phyloP scores from a whole-genome alignment of 2,888 invertebrate genomes.

The Caenorhabditis sp. region DNA sequence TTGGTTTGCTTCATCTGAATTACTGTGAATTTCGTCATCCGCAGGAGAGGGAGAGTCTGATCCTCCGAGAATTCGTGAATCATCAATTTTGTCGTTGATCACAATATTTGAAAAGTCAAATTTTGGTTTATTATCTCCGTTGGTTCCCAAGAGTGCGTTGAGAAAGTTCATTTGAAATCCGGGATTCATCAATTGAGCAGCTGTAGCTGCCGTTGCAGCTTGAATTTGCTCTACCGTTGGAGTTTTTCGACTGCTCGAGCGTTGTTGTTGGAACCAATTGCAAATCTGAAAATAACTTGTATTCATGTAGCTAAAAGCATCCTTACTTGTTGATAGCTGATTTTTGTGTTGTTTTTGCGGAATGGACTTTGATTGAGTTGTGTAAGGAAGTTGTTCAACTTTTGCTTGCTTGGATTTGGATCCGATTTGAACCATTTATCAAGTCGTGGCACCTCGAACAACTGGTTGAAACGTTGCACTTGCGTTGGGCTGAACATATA shows the following conservation, averaged over 20 bases:
- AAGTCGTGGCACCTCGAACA: constrained; percentile 94
- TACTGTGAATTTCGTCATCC: constrained; percentile 77
- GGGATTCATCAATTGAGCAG: constrained; percentile 37
- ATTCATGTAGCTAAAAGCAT: neutral
- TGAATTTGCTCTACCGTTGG: constrained; percentile 31
- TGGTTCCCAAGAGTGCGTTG: constrained; percentile 29
- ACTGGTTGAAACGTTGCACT: constrained; percentile 75
- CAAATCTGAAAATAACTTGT: constrained; percentile 72
- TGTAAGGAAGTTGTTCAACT: constrained; percentile 95
- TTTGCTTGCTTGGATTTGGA: constrained; percentile 96
- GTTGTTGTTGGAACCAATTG: constrained; percentile 92
- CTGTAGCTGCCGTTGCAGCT: constrained; percentile 12
- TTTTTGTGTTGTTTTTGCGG: constrained; percentile 84
- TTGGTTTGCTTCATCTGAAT: constrained; percentile 68
- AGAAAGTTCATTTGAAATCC: constrained; percentile 48
- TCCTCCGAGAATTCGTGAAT: constrained; percentile 78
- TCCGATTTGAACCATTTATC: constrained; percentile 96
- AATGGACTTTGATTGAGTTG: constrained; percentile 95
- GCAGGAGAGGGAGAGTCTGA: constrained; percentile 81
- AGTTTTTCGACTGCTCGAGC: constrained; percentile 83
- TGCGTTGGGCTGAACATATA: constrained; percentile 71
- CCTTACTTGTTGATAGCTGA: constrained; percentile 73
- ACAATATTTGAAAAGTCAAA: constrained; percentile 42
- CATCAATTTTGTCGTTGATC: constrained; percentile 41
- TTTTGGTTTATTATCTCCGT: constrained; percentile 45